Percentiles rank a stretch among this genome's conserved stretches.
These are phyloP conservation scores for Catostylus mosaicus DNA, from an alignment of 30 jellyfish, hydroid and myxozoan genomes.

Conservation along the genomic window DNA sequence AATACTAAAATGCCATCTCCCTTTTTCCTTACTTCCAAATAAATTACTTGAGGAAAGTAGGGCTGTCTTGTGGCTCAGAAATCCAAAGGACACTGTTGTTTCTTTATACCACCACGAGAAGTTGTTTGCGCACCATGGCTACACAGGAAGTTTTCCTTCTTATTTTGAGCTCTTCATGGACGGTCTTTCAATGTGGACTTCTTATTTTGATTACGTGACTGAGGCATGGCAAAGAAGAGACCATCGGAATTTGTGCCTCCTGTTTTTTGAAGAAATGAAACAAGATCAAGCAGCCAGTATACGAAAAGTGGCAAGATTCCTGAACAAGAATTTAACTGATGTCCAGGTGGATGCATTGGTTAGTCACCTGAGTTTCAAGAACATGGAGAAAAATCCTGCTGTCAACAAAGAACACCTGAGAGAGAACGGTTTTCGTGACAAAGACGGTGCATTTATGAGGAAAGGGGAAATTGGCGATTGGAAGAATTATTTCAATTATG, in stretches of 20 bases:
- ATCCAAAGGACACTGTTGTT: conserved; percentile 27
- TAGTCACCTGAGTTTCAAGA: conserved; percentile 11
- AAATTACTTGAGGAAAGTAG: background rate
- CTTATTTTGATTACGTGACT: background rate
- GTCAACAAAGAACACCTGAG: background rate
- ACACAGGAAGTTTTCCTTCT: background rate
- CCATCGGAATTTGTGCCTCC: conserved; percentile 10
- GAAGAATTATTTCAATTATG: conserved; percentile 1
- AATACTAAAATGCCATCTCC: background rate
- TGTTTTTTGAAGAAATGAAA: conserved; percentile 17
- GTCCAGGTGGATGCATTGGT: background rate
- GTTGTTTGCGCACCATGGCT: background rate
- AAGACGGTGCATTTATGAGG: background rate
- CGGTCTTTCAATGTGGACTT: background rate
- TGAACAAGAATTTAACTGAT: conserved; percentile 2
- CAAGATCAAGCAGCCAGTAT: background rate
- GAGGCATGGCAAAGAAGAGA: conserved; percentile 11
- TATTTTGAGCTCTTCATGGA: conserved; percentile 13
- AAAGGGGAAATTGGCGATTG: conserved; percentile 41
- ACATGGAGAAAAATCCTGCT: background rate
- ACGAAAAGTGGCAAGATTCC: conserved; percentile 8
- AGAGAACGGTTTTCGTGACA: background rate
- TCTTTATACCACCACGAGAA: conserved; percentile 13
- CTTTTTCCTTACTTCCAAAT: conserved; percentile 1
- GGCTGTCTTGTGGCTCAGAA: conserved; percentile 5